Conservation (phyloP, 2,888 invertebrate genomes). For the Escarpia spicata region DNA sequence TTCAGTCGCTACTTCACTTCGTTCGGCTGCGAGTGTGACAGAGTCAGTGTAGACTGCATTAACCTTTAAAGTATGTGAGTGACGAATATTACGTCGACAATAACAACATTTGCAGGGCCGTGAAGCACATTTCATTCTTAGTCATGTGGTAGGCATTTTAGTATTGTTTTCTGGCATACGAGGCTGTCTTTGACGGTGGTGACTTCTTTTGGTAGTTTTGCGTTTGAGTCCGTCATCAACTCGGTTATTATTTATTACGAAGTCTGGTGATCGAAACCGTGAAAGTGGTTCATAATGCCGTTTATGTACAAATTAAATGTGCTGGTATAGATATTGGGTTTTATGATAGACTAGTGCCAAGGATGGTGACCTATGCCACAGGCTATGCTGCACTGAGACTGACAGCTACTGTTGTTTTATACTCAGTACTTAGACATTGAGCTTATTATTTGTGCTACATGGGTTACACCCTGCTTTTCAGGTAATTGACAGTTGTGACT, state of each 20-base stretch:
- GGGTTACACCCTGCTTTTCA: background rate
- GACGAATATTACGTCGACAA: background rate
- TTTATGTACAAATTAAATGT: background rate
- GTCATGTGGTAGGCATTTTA: background rate
- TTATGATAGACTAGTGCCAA: background rate
- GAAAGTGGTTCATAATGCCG: background rate
- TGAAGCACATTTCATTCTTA: background rate
- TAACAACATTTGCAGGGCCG: background rate
- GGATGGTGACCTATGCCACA: background rate
- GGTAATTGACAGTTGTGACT: background rate
- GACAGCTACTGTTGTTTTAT: background rate
- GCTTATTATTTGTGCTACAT: background rate
- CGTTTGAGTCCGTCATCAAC: background rate
- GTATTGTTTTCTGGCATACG: background rate
- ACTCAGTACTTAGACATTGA: background rate
- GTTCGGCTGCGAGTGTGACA: background rate
- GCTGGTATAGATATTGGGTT: background rate
- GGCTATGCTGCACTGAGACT: no score
- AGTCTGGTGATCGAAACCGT: background rate
- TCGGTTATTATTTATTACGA: background rate
- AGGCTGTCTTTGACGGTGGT: background rate
- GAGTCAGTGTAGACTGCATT: no score
- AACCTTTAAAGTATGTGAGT: background rate
- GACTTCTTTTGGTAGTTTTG: background rate
- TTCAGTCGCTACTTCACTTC: background rate